A percentile compares a stretch with the other conserved stretches of the same genome.
Evolutionary conservation across 2,113 vertebrate genomes (phyloP).

Genomic region (Leucoraja erinaceus): DNA sequence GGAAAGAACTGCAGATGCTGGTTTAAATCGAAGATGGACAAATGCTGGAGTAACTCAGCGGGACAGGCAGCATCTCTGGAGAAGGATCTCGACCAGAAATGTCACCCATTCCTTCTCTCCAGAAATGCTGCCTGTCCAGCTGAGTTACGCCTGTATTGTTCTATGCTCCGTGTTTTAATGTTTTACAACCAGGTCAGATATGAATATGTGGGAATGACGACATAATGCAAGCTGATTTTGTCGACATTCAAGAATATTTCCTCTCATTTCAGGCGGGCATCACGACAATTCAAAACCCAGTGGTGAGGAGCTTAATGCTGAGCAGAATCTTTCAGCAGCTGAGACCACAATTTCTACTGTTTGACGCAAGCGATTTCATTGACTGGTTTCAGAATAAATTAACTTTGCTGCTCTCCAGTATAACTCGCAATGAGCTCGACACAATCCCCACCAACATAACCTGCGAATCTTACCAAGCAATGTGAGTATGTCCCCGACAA

Average conservation of each 20-base stretch:
- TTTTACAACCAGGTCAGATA: neutral
- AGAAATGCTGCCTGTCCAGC: too few relatives aligned
- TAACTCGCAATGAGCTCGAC: neutral
- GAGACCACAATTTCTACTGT: neutral
- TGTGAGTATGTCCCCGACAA: conserved; percentile 1
- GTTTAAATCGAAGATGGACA: too few relatives aligned
- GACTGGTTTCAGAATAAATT: conserved; percentile 33
- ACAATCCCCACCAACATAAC: neutral
- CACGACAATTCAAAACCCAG: neutral
- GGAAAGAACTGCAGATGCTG: too few relatives aligned
- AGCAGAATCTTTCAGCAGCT: neutral
- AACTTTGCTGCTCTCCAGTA: neutral
- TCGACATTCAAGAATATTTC: neutral
- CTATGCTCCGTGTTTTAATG: neutral
- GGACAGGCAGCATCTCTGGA: too few relatives aligned
- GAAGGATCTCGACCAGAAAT: too few relatives aligned
- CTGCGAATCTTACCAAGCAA: conserved; percentile 5
- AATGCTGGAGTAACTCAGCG: too few relatives aligned
- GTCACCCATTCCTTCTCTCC: too few relatives aligned
- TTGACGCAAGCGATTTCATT: neutral
- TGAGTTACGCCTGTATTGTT: too few relatives aligned
- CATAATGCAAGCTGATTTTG: neutral
- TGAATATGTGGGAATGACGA: neutral
- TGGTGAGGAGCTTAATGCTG: neutral
- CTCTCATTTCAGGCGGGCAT: neutral